Base-by-base conservation (phyloP, 2,797 vertebrate species). In the Enteromius paludinosus region DNA sequence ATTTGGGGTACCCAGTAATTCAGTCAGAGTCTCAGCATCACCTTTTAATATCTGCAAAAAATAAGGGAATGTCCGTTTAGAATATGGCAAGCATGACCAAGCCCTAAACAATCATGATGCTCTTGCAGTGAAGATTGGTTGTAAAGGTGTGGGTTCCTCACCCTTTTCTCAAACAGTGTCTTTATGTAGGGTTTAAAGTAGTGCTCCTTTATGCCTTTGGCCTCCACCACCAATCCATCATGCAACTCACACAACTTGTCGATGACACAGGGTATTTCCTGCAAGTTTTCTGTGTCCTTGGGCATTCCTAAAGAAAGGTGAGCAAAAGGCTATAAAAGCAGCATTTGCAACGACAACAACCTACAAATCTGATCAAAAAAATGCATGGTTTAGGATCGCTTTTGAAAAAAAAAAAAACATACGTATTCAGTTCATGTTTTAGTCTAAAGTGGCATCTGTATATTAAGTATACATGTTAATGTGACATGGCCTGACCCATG, bases 131-230 rank as follows among this genome's bases (percentile, higher is more conserved):
- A 7, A 43, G 54, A 28, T 18, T 28, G 56, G 5, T 12, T 62
- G 17, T 76, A 43, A 14, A 73, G 8, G 59, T 33, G n/a, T 20
- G 3, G 18, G 23, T 72, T 45, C 5, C 68, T 78, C 90, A 99
- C 98, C 96, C 96, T 96, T 90, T 90, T 97, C 35, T 97, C 94
- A 89, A 96, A 97, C 0, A 99, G 95, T 66, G 96, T 96, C 82
- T 95, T 94, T 70, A 99, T 96, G 92, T 98, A 99, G 0, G 98
- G 97, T 84, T 95, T 99, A 88, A 99, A 99, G 91, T 99, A 99
- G 92, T 99, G 97, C 84, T 98, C 97, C 78, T 99, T 99, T 93
- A 99, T 99, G 87, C 97, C 97, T 86, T 99, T 99, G 0, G 98
- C 98, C 86, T 99, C 98, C 62, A 99, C 95, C 18, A 96, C 92